phyloP scores from a whole-genome alignment of 2,797 vertebrate genomes.

The Podarcis lilfordi region DNA sequence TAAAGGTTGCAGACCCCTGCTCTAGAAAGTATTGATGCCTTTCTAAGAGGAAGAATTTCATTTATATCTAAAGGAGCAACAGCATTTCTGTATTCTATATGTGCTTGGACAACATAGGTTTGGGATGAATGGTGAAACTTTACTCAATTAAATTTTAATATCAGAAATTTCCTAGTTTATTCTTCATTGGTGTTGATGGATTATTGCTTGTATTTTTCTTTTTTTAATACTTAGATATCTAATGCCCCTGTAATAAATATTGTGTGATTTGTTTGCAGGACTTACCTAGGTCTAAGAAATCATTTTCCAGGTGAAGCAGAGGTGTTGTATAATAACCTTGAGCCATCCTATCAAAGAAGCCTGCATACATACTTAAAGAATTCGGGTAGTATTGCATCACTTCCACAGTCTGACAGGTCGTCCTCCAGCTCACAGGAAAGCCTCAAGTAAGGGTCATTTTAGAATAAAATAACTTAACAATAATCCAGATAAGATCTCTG shows the following conservation, averaged over 20 bases:
- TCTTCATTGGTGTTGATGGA: neutral
- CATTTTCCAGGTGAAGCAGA: conserved; percentile 93
- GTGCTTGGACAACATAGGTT: neutral
- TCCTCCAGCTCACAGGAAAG: conserved; percentile 98
- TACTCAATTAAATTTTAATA: neutral
- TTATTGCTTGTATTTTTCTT: neutral
- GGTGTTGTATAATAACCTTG: conserved; percentile 91
- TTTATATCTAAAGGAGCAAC: neutral
- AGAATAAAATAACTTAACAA: neutral
- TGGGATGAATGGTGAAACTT: neutral
- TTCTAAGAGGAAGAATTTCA: neutral
- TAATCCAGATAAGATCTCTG: neutral
- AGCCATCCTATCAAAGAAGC: conserved; percentile 92
- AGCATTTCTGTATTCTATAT: neutral
- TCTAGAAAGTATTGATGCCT: neutral
- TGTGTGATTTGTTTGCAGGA: conserved; percentile 75
- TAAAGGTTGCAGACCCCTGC: neutral
- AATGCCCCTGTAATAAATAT: neutral
- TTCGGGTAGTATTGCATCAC: conserved; percentile 93
- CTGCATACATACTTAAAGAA: conserved; percentile 92
- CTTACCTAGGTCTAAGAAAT: conserved; percentile 93
- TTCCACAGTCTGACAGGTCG: conserved; percentile 96
- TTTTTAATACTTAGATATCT: neutral
- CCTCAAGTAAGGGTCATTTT: conserved; percentile 87
- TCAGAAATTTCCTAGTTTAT: neutral